Conservation (phyloP, 2,113 vertebrate species). For the Psittacus erithacus region DNA sequence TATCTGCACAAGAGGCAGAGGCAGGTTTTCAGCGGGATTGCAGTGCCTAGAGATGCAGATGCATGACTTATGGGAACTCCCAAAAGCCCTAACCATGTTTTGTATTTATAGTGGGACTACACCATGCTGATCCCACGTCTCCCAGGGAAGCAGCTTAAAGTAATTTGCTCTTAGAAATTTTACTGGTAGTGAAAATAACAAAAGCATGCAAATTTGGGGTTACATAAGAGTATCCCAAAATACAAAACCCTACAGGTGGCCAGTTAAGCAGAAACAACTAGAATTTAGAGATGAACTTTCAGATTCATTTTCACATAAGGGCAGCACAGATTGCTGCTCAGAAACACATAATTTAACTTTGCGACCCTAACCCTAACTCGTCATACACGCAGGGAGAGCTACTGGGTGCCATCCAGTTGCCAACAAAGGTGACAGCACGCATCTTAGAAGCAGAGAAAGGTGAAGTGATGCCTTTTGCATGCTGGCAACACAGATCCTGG, state of each 20-base stretch:
- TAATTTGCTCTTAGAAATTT: neutral
- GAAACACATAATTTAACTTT: accelerated
- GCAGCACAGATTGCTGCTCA: neutral
- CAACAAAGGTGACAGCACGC: neutral
- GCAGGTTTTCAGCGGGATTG: neutral
- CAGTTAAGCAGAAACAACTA: neutral
- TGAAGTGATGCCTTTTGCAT: neutral
- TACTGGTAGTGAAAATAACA: neutral
- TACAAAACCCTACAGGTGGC: neutral
- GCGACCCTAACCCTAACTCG: neutral
- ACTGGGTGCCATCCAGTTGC: neutral
- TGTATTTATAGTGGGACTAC: neutral
- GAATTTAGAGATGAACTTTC: neutral
- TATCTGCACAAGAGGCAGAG: neutral
- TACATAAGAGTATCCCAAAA: neutral
- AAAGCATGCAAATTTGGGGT: neutral
- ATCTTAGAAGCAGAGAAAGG: neutral
- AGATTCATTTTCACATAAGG: neutral
- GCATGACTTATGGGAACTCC: neutral
- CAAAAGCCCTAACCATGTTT: neutral
- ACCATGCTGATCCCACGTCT: neutral
- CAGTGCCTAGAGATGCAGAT: neutral
- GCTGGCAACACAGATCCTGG: neutral
- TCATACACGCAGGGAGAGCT: neutral
- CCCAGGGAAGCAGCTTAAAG: neutral